Base-by-base conservation (phyloP, 1,140 invertebrate species). In the Rhagoletis pomonella region DNA sequence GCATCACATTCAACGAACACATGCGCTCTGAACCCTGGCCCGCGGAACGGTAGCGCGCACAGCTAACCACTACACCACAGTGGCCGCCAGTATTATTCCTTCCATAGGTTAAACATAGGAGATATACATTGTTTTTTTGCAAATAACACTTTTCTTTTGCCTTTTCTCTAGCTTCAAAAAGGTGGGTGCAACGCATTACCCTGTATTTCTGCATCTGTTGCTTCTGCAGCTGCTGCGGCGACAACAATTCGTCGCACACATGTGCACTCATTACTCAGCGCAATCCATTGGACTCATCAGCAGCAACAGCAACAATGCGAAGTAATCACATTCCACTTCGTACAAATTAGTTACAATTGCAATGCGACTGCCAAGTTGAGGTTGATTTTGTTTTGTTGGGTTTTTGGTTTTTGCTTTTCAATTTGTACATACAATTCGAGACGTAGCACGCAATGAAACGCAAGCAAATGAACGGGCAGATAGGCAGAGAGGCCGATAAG, bases 321-420 rank as follows among this genome's bases (percentile, higher is more conserved):
- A 86, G 81, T 86, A 88, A 88, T 86, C 87, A 86, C 85, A 88
- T 88, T 88, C 87, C 87, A 86, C 86, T 88, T 85, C 69, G 67
- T 81, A 88, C 87, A 88, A 88, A 88, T 88, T 88, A 85, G 85
- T 81, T 88, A n/a, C 87, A 88, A 88, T 88, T 87, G 85, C 85
- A 60, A 86, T 84, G 44, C 86, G 65, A 44, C 73, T 81, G 73
- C 73, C 44, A 81, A 81, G 47, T 55, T 50, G 47, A 14, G 9
- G 29, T 81, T 19, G n/a, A 3, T 19, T 81, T n/a, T 44, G 12
- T n/a, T 77, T 77, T n/a, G 5, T 29, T 29, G 29, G 29, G 29
- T 29, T 29, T 29, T 29, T 29, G 29, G 29, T 29, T 29, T 81
- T n/a, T 19, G 19, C 44, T 81, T 81, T 81, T 81, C 17, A 58